These are phyloP conservation scores for Marisa cornuarietis DNA, from an alignment of 1,140 invertebrate species.

Conservation along the genomic window DNA sequence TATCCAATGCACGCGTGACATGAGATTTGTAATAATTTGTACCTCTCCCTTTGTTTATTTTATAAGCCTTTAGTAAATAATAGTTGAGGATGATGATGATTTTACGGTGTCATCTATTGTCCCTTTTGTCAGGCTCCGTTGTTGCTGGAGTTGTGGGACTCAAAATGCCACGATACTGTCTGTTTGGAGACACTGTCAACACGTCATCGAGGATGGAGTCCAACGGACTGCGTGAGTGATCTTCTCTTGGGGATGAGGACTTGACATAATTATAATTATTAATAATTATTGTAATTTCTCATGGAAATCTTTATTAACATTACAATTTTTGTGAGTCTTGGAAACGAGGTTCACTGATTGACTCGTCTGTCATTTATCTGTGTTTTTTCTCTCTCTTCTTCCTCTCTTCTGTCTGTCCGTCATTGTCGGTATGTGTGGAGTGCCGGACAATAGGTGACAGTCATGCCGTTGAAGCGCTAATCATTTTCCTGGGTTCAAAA, in stretches of 20 bases:
- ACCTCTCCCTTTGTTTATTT: too few species aligned
- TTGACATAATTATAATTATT: too few species aligned
- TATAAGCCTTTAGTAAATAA: too few species aligned
- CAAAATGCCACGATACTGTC: slow-evolving; percentile 47
- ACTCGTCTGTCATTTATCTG: not conserved
- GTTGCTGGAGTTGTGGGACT: slow-evolving; percentile 68
- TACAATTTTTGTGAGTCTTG: too few species aligned
- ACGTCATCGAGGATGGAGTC: slow-evolving; percentile 49
- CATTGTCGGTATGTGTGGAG: not conserved
- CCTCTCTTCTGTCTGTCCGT: not conserved
- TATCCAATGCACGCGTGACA: too few species aligned
- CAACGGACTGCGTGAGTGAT: slow-evolving; percentile 35
- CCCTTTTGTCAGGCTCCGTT: slow-evolving; percentile 75
- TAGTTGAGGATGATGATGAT: too few species aligned
- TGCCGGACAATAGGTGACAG: not conserved
- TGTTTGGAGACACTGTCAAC: slow-evolving; percentile 51
- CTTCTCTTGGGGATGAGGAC: not conserved
- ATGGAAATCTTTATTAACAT: too few species aligned
- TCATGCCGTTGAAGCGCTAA: too few species aligned
- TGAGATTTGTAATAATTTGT: too few species aligned
- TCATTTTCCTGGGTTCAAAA: too few species aligned
- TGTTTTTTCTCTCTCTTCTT: too few species aligned
- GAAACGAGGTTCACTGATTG: not conserved
- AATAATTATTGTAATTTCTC: too few species aligned
- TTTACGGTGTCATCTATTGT: not conserved